phyloP scores from a whole-genome alignment of 2,888 invertebrate genomes.

The Drosophila picticornis region DNA sequence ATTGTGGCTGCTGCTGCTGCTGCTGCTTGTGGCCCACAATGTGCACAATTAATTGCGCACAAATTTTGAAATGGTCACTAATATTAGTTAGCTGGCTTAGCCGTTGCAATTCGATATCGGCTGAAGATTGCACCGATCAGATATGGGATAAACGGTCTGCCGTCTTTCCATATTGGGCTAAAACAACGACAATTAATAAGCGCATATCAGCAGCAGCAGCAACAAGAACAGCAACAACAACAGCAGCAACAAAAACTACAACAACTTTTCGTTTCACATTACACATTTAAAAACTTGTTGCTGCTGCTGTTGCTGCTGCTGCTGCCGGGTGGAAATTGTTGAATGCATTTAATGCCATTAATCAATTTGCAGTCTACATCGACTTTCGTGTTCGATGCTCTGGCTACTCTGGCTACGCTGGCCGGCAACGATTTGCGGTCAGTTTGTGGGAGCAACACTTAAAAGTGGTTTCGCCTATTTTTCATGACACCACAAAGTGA shows the following conservation, averaged over 20 bases:
- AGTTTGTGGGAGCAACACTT: slow-evolving; percentile 45
- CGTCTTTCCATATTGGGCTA: slow-evolving; percentile 50
- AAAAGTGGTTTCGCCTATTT: slow-evolving; percentile 31
- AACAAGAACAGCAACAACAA: neutral
- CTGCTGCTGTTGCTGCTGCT: slow-evolving; percentile 47
- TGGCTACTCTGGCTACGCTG: slow-evolving; percentile 10
- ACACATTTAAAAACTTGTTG: slow-evolving; percentile 60
- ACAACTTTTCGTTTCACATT: slow-evolving; percentile 70
- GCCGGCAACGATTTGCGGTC: slow-evolving; percentile 40
- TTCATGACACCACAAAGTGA: slow-evolving; percentile 17
- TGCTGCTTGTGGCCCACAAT: slow-evolving; percentile 44
- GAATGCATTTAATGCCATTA: slow-evolving; percentile 76
- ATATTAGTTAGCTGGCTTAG: slow-evolving; percentile 32
- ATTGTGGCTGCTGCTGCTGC: slow-evolving; percentile 23
- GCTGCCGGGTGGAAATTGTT: slow-evolving; percentile 71
- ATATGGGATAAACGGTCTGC: slow-evolving; percentile 62
- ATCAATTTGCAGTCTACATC: slow-evolving; percentile 69
- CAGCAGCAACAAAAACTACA: slow-evolving; percentile 21
- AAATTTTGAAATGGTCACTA: slow-evolving; percentile 64
- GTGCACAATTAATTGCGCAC: slow-evolving; percentile 72
- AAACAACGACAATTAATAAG: slow-evolving; percentile 66
- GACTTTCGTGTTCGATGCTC: slow-evolving; percentile 38
- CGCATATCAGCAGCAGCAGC: slow-evolving; percentile 54
- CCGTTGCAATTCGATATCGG: slow-evolving; percentile 55
- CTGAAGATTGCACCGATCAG: slow-evolving; percentile 67